These are phyloP conservation scores for Pammene fasciana DNA, from an alignment of 2,888 invertebrate genomes.

Conservation along the genomic window DNA sequence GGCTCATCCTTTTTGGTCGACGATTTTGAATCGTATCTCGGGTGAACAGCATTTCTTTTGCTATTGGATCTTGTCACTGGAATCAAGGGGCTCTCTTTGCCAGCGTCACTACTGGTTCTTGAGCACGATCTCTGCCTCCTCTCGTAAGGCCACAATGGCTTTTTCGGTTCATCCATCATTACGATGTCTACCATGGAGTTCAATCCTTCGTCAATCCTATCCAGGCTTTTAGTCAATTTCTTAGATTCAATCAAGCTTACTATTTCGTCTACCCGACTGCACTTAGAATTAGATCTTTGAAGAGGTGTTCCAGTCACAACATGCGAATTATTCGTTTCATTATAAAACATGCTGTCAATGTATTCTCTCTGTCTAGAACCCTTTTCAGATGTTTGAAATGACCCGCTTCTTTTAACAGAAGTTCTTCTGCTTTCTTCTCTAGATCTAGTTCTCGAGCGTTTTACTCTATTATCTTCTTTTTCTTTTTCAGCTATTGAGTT, in stretches of 20 bases:
- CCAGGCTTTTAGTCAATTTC: constrained; percentile 89
- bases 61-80: constrained; percentile 67
- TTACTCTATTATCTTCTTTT: constrained; percentile 62
- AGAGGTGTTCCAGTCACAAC: constrained; percentile 49
- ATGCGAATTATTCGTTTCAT: constrained; percentile 75
- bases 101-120: constrained; percentile 70
- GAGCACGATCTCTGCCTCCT: constrained; percentile 73
- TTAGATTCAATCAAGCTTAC: constrained; percentile 84
- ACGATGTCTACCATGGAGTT: constrained; percentile 89
- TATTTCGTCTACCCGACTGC: constrained; percentile 76
- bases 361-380: constrained; percentile 76
- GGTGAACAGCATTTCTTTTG: constrained; percentile 52
- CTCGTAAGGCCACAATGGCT: constrained; percentile 72
- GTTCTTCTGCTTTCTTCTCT: constrained; percentile 68
- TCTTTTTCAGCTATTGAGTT: constrained; percentile 83
- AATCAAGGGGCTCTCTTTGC: constrained; percentile 69
- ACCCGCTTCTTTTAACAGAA: constrained; percentile 77
- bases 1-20: constrained; percentile 62
- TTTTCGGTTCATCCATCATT: constrained; percentile 83
- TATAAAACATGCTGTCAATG: constrained; percentile 85
- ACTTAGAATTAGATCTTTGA: constrained; percentile 68
- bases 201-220: constrained; percentile 89
- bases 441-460: constrained; percentile 69
- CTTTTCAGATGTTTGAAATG: constrained; percentile 76
- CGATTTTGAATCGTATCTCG: constrained; percentile 63